These are phyloP conservation scores for Semnornis frantzii DNA, from an alignment of 2,113 vertebrate genomes.

Conservation along the genomic window DNA sequence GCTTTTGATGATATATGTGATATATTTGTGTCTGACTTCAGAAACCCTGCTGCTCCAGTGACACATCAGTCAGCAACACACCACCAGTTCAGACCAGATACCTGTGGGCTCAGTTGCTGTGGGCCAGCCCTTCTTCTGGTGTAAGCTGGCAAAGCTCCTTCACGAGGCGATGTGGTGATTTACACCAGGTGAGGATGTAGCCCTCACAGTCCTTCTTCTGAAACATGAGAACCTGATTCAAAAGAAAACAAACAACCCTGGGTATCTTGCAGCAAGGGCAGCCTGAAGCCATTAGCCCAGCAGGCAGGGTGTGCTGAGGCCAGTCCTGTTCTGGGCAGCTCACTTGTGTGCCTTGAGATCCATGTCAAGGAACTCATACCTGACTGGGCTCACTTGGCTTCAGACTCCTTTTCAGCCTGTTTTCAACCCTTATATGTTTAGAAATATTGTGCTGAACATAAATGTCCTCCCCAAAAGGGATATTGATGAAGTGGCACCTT, in stretches of 20 bases:
- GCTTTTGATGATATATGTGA: neutral
- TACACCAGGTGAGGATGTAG: neutral
- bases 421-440: neutral
- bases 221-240: neutral
- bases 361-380: neutral
- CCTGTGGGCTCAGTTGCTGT: neutral
- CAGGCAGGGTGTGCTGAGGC: neutral
- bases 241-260: neutral
- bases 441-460: neutral
- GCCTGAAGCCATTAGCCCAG: neutral
- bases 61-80: neutral
- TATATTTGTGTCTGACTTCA: neutral
- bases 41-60: neutral
- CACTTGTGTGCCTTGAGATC: neutral
- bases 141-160: neutral
- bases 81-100: neutral
- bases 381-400: neutral
- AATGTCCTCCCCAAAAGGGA: neutral
- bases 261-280: neutral
- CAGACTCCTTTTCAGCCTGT: neutral
- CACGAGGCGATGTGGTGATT: fast-evolving
- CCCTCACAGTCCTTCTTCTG: neutral
- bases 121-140: neutral
- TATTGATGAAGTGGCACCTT: neutral
- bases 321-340: neutral